These are phyloP conservation scores for Rhogogaster chlorosoma DNA, from an alignment of 2,888 invertebrate species.

Conservation along the genomic window DNA sequence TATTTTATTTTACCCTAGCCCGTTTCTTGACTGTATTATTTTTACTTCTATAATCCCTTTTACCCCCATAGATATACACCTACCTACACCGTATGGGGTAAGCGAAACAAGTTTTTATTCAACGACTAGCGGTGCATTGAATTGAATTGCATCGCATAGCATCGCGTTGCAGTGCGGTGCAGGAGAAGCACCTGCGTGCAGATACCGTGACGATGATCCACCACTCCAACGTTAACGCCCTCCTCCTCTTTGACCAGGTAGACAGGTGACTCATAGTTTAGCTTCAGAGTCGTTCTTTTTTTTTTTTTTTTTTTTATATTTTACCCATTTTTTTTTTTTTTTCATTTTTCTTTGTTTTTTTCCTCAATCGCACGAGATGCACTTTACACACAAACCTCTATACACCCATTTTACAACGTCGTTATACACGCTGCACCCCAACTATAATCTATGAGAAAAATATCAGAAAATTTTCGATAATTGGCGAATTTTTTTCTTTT, in stretches of 20 bases:
- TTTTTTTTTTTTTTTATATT: background rate
- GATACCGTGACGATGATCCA: conserved; percentile 44
- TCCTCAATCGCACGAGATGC: conserved; percentile 19
- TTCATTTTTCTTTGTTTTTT: background rate
- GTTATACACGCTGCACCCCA: background rate
- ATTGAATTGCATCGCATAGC: background rate
- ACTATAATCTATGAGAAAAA: background rate
- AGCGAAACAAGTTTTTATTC: background rate
- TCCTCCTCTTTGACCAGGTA: conserved; percentile 19
- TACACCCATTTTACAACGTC: background rate
- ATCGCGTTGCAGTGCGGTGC: background rate
- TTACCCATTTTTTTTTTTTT: background rate
- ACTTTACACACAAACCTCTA: background rate
- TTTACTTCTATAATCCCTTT: background rate
- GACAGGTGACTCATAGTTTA: conserved; percentile 29
- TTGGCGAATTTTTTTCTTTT: background rate
- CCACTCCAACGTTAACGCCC: conserved; percentile 27
- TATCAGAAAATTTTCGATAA: background rate
- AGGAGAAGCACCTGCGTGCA: conserved; percentile 36
- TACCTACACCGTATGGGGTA: no score
- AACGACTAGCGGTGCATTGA: conserved; percentile 3
- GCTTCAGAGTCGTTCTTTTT: background rate
- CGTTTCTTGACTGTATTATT: background rate
- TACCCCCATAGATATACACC: background rate
- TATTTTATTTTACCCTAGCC: background rate